These are phyloP conservation scores for Gymnosoma rotundatum DNA, from an alignment of 2,888 invertebrate genomes.

Conservation along the genomic window DNA sequence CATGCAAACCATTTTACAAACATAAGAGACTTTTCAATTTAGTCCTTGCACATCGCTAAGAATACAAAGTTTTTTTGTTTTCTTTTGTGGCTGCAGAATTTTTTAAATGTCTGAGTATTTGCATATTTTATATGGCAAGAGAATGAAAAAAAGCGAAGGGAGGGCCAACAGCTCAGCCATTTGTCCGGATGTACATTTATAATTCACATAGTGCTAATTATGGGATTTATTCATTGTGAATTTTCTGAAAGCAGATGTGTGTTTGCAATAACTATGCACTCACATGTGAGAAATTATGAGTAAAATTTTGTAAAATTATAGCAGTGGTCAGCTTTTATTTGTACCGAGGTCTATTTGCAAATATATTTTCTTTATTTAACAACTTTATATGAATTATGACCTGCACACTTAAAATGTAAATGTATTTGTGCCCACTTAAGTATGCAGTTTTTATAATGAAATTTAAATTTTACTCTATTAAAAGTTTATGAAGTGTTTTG, in stretches of 20 bases:
- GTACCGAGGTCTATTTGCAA: slow-evolving; percentile 53
- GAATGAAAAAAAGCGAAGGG: slow-evolving; percentile 20
- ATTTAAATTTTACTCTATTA: slow-evolving; percentile 23
- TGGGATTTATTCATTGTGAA: slow-evolving; percentile 61
- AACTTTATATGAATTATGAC: background rate
- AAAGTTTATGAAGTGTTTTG: slow-evolving; percentile 42
- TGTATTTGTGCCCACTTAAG: slow-evolving; percentile 2
- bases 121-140: slow-evolving; percentile 33
- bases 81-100: slow-evolving; percentile 3
- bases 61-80: too few relatives aligned
- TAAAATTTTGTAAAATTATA: background rate
- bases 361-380: slow-evolving; percentile 14
- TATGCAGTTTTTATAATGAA: slow-evolving; percentile 31
- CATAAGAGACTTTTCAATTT: too few relatives aligned
- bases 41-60: too few relatives aligned
- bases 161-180: slow-evolving; percentile 40
- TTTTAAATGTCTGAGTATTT: slow-evolving; percentile 40
- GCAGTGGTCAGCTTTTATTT: slow-evolving; percentile 5
- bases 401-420: background rate
- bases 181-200: slow-evolving; percentile 57
- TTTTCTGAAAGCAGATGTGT: slow-evolving; percentile 7
- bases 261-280: background rate
- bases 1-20: too few relatives aligned
- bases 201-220: slow-evolving; percentile 64
- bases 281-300: slow-evolving; percentile 7